Evolutionary conservation across 2,797 vertebrate genomes (phyloP).

Genomic region (Neosilurus hyrtlii): DNA sequence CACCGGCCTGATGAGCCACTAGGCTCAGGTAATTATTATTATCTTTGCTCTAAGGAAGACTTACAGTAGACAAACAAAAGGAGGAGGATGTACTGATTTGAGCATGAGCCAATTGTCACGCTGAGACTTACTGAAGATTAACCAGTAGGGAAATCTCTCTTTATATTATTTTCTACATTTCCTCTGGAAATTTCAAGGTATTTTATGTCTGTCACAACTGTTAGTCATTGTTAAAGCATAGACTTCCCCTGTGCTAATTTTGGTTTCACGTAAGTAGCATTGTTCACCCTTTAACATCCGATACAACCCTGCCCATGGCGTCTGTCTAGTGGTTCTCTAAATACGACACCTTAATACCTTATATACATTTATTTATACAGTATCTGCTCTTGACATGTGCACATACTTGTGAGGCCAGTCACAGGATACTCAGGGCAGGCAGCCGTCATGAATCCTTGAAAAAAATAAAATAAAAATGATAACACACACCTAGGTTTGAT

Average conservation of each 20-base stretch:
- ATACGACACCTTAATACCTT: too few species aligned
- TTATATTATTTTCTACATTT: not conserved
- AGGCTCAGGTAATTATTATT: not conserved
- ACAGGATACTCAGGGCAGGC: not conserved
- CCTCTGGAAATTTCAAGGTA: not conserved
- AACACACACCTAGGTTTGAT: not conserved
- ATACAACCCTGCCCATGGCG: not conserved
- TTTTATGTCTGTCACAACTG: not conserved
- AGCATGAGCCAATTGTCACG: not conserved
- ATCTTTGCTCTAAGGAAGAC: not conserved
- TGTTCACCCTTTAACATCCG: not conserved
- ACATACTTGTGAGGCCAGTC: too few species aligned
- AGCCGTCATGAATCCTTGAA: not conserved
- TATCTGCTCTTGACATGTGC: not conserved
- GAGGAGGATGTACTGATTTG: not conserved
- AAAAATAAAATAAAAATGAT: not conserved
- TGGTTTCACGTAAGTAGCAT: not conserved
- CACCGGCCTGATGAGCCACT: too few species aligned
- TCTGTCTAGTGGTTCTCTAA: too few species aligned
- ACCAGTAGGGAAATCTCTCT: not conserved
- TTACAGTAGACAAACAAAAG: not conserved
- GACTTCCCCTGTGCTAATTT: not conserved
- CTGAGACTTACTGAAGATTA: not conserved
- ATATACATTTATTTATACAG: too few species aligned
- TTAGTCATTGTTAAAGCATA: not conserved